A percentile compares a stretch with the other conserved stretches of the same genome.
phyloP scores from a whole-genome alignment of 2,113 vertebrate species.

The Bostrychus sinensis region DNA sequence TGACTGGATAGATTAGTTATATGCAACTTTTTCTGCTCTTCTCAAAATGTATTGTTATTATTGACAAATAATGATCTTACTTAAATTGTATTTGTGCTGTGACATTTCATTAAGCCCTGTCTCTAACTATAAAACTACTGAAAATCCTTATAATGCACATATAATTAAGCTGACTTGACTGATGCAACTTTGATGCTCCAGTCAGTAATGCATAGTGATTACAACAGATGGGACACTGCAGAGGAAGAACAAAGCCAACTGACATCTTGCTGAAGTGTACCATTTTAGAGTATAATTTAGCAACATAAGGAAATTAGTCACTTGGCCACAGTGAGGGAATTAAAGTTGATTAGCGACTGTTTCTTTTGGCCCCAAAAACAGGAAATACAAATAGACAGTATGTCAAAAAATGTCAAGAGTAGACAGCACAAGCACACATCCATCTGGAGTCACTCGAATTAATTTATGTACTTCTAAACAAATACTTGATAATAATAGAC shows the following conservation, averaged over 20 bases:
- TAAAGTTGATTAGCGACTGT: conserved; percentile 41
- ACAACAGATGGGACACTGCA: conserved; percentile 43
- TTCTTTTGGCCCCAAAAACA: conserved; percentile 31
- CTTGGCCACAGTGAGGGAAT: conserved; percentile 39
- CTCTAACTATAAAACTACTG: not conserved
- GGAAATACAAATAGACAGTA: conserved; percentile 8
- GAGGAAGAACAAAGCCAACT: conserved; percentile 38
- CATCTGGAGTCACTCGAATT: conserved; percentile 14
- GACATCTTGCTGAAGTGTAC: conserved; percentile 27
- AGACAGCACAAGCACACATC: conserved; percentile 2
- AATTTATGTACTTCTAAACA: conserved; percentile 23
- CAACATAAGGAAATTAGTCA: conserved; percentile 49
- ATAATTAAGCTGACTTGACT: conserved; percentile 9
- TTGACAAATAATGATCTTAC: too few relatives aligned
- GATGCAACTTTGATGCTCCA: conserved; percentile 5
- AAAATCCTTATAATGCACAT: not conserved
- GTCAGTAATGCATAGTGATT: conserved; percentile 22
- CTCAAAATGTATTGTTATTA: too few relatives aligned
- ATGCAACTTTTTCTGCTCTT: too few relatives aligned
- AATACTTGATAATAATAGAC: conserved; percentile 24
- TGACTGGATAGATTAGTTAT: too few relatives aligned
- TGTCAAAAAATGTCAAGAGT: conserved; percentile 19
- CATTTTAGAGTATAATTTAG: conserved; percentile 46
- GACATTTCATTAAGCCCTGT: too few relatives aligned
- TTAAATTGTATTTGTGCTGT: too few relatives aligned